Base-by-base conservation (phyloP, 2,888 invertebrate species). In the Tipula helvola region DNA sequence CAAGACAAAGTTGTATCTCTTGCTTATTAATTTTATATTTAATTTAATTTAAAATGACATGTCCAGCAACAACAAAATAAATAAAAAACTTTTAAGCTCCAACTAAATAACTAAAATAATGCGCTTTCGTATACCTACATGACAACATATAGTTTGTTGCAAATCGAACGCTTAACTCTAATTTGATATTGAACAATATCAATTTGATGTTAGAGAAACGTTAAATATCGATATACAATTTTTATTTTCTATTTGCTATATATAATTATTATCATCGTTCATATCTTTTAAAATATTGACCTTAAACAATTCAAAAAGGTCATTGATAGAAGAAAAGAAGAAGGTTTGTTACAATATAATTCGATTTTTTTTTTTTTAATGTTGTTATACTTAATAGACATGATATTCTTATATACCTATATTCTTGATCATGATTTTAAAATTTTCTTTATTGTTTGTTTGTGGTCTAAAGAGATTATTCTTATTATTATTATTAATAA, bases 371-470 rank as follows among this genome's bases (percentile, higher is more conserved):
- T 28, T 52, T 52, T 52, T 71, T 71, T 71, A 10, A 71, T 71
- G 71, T 71, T 71, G 71, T 71, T 71, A 71, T 71, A 71, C 71
- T 71, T 71, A 71, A 71, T 52, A 71, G 71, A 71, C 71, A 47
- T 47, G 47, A 47, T 47, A 47, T 47, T 47, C 52, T 52, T 52
- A 52, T 52, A 52, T 52, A 13, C n/a, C 3, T 71, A 57, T 71
- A 28, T 71, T 71, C 28, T 71, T 71, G 71, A 71, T 71, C 71
- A 71, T 71, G 71, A 71, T 71, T 71, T 52, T 71, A 28, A 71
- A 71, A 71, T 71, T 71, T 71, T 71, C 71, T 71, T 71, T 71
- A 71, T 71, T 71, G 71, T 71, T 71, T 71, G 71, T 71, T 71
- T 71, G 71, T 71, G 71, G 71, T 71, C 71, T 71, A 71, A 71